phyloP scores from a whole-genome alignment of 2,113 vertebrate genomes.

The Oryzias woworae region DNA sequence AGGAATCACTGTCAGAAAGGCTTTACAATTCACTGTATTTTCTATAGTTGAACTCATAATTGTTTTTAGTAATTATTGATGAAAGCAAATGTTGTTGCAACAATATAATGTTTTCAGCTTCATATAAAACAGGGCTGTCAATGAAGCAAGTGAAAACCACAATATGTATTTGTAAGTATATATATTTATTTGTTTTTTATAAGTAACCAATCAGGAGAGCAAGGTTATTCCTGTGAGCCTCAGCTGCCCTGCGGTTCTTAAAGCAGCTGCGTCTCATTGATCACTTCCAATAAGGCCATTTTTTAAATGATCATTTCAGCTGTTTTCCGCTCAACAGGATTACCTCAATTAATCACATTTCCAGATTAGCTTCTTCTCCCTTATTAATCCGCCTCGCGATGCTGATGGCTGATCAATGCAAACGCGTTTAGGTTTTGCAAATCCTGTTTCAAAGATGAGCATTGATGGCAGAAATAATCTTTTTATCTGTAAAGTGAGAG shows the following conservation, averaged over 20 bases:
- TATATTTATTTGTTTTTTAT: no score
- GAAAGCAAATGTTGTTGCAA: no score
- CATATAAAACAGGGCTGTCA: no score
- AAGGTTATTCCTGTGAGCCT: not conserved
- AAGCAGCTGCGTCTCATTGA: conserved; percentile 58
- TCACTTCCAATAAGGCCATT: conserved; percentile 61
- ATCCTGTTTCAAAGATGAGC: conserved; percentile 86
- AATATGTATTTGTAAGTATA: no score
- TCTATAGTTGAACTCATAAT: no score
- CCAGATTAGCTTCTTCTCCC: conserved; percentile 79
- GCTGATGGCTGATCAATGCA: conserved; percentile 83
- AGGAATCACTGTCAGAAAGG: no score
- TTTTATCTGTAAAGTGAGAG: conserved; percentile 38
- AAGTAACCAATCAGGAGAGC: no score
- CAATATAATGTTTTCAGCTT: no score
- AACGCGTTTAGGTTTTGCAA: conserved; percentile 84
- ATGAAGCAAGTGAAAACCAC: no score
- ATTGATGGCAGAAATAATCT: conserved; percentile 73
- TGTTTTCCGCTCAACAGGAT: conserved; percentile 85
- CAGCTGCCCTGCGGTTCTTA: not conserved
- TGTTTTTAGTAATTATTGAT: no score
- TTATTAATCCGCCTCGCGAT: conserved; percentile 83
- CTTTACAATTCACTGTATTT: no score
- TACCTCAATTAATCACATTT: conserved; percentile 90
- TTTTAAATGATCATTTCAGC: conserved; percentile 79